Conservation (phyloP, 2,797 vertebrate genomes). For the Smutsia temminckii region DNA sequence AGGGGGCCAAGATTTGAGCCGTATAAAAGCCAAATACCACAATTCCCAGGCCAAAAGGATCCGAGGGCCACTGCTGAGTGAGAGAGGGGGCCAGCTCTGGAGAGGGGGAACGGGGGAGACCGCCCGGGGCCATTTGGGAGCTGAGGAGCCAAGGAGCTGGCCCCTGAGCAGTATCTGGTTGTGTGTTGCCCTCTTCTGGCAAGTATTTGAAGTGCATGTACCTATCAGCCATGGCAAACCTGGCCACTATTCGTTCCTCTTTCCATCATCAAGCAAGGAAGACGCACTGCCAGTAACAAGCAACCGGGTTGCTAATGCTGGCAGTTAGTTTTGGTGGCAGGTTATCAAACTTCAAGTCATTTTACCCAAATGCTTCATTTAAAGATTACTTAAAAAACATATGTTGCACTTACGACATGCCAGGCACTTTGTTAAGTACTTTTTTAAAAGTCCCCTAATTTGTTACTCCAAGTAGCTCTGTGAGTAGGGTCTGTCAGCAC, state of each 20-base stretch:
- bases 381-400: not conserved
- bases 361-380: not conserved
- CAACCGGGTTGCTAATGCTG: not conserved
- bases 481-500: not conserved
- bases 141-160: too few species aligned
- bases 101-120: not conserved
- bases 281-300: fast-evolving
- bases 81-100: not conserved
- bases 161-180: not conserved
- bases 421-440: not conserved
- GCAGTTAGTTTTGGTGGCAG: not conserved
- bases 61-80: not conserved
- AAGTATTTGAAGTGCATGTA: fast-evolving
- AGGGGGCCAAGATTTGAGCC: not conserved
- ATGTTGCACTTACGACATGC: not conserved
- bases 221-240: not conserved
- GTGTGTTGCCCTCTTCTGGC: not conserved
- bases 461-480: not conserved
- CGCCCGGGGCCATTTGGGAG: fast-evolving
- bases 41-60: not conserved
- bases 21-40: not conserved
- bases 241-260: fast-evolving
- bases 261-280: not conserved
- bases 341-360: not conserved
- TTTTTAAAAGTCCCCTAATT: not conserved